phyloP scores from a whole-genome alignment of 1,140 invertebrate species.

The honey bee (Apis mellifera) region DNA sequence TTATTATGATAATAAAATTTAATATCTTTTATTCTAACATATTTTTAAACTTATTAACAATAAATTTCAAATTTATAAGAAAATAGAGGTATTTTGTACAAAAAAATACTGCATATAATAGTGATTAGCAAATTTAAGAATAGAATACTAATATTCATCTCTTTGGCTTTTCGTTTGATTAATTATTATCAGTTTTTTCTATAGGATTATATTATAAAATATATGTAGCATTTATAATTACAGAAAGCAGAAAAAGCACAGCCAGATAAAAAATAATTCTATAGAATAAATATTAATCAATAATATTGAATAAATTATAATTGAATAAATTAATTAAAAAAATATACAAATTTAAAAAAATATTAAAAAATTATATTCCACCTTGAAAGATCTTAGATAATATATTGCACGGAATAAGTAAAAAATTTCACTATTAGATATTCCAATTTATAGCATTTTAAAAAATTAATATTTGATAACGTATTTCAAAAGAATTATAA shows the following conservation, averaged over 20 bases:
- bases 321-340: neutral
- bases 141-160: constrained; percentile 16
- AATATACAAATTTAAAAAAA: neutral
- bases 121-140: neutral
- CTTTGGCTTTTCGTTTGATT: constrained; percentile 20
- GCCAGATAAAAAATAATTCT: neutral
- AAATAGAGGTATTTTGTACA: constrained; percentile 9
- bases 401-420: neutral
- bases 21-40: neutral
- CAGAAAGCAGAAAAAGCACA: neutral
- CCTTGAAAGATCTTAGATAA: neutral
- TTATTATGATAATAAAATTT: constrained; percentile 12
- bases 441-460: neutral
- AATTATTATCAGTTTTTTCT: constrained; percentile 23
- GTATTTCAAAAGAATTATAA: neutral
- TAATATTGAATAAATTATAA: neutral
- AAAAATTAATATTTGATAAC: neutral
- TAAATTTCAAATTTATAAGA: constrained; percentile 12
- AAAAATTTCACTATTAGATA: neutral
- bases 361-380: neutral
- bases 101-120: constrained; percentile 8
- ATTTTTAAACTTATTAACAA: neutral
- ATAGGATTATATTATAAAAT: neutral
- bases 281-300: neutral
- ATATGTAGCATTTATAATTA: neutral